phyloP scores from a whole-genome alignment of 2,113 vertebrate genomes.

The Eudyptes chrysolophus region DNA sequence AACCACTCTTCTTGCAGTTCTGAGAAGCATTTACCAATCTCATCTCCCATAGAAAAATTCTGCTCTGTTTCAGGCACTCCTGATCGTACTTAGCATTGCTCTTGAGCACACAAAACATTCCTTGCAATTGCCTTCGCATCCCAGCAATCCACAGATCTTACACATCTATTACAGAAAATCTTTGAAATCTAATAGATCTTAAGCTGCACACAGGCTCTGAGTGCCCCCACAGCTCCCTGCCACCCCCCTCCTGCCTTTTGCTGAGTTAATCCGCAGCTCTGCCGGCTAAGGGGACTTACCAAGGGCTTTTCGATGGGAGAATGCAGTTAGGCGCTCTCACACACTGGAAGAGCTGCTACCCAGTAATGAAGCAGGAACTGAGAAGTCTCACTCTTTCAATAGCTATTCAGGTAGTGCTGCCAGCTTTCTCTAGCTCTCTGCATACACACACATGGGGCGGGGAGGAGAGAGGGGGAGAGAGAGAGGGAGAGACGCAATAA shows the following conservation, averaged over 20 bases:
- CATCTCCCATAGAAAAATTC: background rate
- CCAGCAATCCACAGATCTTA: background rate
- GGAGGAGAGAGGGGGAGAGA: background rate
- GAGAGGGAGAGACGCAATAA: background rate
- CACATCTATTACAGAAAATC: background rate
- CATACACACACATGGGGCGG: background rate
- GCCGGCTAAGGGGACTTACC: background rate
- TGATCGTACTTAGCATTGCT: background rate
- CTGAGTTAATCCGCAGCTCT: background rate
- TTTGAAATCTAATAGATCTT: background rate
- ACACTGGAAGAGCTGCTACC: background rate
- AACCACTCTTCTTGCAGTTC: background rate
- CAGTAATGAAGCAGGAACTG: background rate
- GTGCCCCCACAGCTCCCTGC: background rate
- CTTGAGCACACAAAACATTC: background rate
- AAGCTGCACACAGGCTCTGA: background rate
- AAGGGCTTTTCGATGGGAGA: background rate
- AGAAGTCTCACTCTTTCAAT: constrained; percentile 17
- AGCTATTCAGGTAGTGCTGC: constrained; percentile 27
- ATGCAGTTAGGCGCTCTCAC: background rate
- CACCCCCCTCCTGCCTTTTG: background rate
- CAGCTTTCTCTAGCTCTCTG: constrained; percentile 1
- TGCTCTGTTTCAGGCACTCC: background rate
- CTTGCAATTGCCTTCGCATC: background rate
- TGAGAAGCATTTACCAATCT: background rate